phyloP scores from a whole-genome alignment of 2,888 invertebrate genomes.

The Sussaba pulchella region DNA sequence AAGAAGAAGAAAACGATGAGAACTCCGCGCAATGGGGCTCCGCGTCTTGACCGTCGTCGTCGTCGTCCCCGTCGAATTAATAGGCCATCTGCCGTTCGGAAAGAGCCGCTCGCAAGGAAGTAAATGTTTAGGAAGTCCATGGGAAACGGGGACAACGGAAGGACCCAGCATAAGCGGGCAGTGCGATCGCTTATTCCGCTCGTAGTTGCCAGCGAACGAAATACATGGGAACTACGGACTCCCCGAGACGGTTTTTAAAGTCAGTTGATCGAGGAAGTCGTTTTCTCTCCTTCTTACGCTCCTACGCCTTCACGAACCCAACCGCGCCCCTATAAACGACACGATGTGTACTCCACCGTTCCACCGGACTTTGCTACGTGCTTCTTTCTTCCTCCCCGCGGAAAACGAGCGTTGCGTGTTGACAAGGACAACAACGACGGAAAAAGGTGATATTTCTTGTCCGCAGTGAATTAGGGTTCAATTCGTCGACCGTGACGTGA shows the following conservation, averaged over 20 bases:
- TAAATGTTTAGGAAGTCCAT: slow-evolving; percentile 84
- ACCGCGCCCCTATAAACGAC: slow-evolving; percentile 50
- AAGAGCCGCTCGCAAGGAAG: slow-evolving; percentile 79
- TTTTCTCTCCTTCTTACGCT: slow-evolving; percentile 52
- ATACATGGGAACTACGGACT: slow-evolving; percentile 81
- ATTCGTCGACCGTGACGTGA: too few species aligned
- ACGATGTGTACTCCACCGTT: slow-evolving; percentile 10
- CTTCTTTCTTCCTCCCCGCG: not conserved
- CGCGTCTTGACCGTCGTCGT: slow-evolving; percentile 29
- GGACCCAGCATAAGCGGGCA: slow-evolving; percentile 75
- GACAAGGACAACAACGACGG: not conserved
- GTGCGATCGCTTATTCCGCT: slow-evolving; percentile 25
- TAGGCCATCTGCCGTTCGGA: slow-evolving; percentile 81
- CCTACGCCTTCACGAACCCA: slow-evolving; percentile 42
- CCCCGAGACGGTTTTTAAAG: slow-evolving; percentile 13
- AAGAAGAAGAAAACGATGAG: slow-evolving; percentile 10
- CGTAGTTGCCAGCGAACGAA: slow-evolving; percentile 58
- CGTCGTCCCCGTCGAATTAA: slow-evolving; percentile 78
- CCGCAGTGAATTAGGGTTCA: too few species aligned
- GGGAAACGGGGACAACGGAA: slow-evolving; percentile 84
- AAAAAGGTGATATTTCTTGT: not conserved
- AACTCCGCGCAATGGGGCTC: slow-evolving; percentile 1
- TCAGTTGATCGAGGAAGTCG: slow-evolving; percentile 73
- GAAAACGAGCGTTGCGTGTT: slow-evolving; percentile 15
- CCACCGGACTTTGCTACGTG: slow-evolving; percentile 25